A percentile compares a stretch with the other conserved stretches of the same genome.
Conservation (phyloP, 2,888 invertebrate species). For the Auanema sp. region DNA sequence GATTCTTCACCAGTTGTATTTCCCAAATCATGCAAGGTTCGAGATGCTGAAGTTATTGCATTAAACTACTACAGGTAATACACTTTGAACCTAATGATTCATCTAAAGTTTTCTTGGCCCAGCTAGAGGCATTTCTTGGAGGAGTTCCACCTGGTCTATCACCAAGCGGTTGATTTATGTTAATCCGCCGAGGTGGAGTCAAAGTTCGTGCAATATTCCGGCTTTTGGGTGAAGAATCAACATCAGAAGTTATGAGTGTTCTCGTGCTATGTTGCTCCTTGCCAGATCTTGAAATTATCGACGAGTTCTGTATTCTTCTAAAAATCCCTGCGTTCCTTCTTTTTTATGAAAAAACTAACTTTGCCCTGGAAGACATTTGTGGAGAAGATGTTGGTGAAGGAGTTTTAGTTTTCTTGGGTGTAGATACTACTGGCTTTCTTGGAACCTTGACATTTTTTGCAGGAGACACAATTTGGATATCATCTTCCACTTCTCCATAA, state of each 20-base stretch:
- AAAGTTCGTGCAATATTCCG: no score
- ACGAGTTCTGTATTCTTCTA: no score
- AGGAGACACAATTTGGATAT: slow-evolving; percentile 14
- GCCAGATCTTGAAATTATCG: no score
- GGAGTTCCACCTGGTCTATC: slow-evolving; percentile 35
- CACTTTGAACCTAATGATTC: neutral
- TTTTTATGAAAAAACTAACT: no score
- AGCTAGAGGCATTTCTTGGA: slow-evolving; percentile 17
- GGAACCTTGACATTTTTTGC: neutral
- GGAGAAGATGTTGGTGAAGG: slow-evolving; percentile 9
- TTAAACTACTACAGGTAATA: neutral
- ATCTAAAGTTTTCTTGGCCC: neutral
- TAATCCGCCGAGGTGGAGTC: no score
- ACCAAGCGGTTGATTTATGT: neutral
- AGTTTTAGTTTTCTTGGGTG: slow-evolving; percentile 25
- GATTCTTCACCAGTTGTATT: slow-evolving; percentile 31
- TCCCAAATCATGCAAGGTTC: slow-evolving; percentile 13
- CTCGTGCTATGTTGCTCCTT: no score
- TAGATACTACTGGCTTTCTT: slow-evolving; percentile 26
- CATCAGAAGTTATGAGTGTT: no score
- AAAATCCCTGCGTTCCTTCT: no score
- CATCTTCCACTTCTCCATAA: slow-evolving; percentile 14
- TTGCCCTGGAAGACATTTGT: neutral
- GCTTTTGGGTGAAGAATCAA: no score
- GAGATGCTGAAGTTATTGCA: neutral